These are phyloP conservation scores for Hanleya hanleyi DNA, from an alignment of 2,888 invertebrate species.

Conservation along the genomic window DNA sequence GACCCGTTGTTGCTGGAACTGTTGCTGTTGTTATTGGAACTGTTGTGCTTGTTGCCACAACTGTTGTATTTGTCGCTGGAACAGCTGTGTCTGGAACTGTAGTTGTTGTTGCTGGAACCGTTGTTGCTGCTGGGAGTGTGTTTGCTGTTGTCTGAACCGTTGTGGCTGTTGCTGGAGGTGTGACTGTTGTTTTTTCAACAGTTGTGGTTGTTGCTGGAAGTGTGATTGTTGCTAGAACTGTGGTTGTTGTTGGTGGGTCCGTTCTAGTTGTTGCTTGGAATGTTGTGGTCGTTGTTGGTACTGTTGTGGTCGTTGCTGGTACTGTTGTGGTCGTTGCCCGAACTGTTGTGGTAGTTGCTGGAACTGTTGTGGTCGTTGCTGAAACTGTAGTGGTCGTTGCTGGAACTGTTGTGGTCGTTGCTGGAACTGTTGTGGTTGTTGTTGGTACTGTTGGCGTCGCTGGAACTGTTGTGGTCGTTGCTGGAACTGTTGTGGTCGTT, in stretches of 20 bases:
- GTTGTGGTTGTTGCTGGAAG: background rate
- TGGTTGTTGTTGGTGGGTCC: background rate
- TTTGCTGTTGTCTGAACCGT: background rate
- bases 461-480: background rate
- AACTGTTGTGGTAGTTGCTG: background rate
- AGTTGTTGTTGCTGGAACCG: background rate
- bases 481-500: background rate
- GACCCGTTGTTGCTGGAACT: too few relatives aligned
- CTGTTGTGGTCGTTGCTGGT: background rate
- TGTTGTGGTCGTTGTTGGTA: background rate
- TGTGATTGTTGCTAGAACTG: background rate
- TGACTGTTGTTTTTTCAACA: too few relatives aligned
- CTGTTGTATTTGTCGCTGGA: background rate
- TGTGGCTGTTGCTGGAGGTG: background rate
- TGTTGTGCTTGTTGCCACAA: background rate
- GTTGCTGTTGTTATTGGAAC: background rate
- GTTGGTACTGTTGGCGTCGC: background rate
- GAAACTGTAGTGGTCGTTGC: background rate
- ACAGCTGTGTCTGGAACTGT: background rate
- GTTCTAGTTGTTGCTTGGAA: background rate
- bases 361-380: background rate
- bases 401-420: background rate
- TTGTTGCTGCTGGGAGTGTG: background rate
- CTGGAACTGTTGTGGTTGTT: background rate
- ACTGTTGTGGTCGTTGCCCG: background rate